Evolutionary conservation across 2,113 vertebrate species (phyloP).

Genomic region (Oriolus oriolus): DNA sequence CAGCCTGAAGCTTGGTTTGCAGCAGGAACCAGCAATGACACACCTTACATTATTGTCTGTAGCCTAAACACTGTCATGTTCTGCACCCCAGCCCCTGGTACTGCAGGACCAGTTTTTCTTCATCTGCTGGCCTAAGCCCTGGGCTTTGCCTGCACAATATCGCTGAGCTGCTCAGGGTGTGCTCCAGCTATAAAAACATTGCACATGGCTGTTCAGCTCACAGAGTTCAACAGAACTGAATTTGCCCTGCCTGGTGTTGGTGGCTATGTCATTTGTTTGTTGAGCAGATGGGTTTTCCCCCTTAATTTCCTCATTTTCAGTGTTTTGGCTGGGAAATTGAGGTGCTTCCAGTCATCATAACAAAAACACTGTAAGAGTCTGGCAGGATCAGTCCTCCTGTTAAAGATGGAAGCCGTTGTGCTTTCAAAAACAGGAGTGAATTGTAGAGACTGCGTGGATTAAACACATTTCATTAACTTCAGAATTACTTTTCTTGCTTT

Average conservation of each 20-base stretch:
- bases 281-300: not conserved
- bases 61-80: constrained; percentile 29
- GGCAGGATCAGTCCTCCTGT: not conserved
- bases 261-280: not conserved
- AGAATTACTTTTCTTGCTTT: not conserved
- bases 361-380: not conserved
- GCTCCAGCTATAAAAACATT: constrained; percentile 46
- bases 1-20: not conserved
- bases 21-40: constrained; percentile 41
- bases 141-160: not conserved
- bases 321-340: not conserved
- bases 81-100: not conserved
- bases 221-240: no score
- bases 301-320: not conserved
- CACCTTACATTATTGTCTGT: constrained; percentile 30
- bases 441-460: not conserved
- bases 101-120: not conserved
- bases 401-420: not conserved
- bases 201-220: not conserved
- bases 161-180: not conserved
- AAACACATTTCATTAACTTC: not conserved
- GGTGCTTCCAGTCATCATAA: not conserved
- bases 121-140: not conserved
- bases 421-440: not conserved
- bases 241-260: not conserved